Percentiles rank a stretch among this genome's conserved stretches.
Conservation (phyloP, 1,140 invertebrate genomes). For the Drosophila sturtevanti region DNA sequence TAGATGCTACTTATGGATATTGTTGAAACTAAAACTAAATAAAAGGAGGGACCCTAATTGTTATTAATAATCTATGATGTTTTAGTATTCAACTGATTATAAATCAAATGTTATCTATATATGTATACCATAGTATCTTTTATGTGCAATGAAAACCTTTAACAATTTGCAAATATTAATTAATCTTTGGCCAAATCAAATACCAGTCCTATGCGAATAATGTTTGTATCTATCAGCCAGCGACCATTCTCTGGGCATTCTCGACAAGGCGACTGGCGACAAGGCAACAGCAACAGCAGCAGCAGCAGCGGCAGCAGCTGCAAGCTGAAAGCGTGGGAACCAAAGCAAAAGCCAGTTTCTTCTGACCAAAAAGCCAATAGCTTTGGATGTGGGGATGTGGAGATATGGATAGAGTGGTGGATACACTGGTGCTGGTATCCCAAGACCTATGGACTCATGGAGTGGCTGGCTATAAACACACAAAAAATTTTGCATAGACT, state of each 20-base stretch:
- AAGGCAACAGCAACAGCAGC: conserved; percentile 12
- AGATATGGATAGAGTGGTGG: neutral
- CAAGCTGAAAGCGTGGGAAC: conserved; percentile 46
- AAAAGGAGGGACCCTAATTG: no score
- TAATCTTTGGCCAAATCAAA: conserved; percentile 48
- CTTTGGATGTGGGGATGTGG: no score
- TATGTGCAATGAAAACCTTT: neutral
- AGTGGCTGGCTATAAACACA: conserved; percentile 26
- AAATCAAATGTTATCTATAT: no score
- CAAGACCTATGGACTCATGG: neutral
- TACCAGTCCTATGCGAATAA: conserved; percentile 51
- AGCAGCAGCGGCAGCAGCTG: conserved; percentile 41
- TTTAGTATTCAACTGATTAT: no score
- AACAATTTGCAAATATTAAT: conserved; percentile 36
- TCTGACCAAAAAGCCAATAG: neutral
- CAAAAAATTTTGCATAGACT: neutral
- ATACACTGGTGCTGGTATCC: neutral
- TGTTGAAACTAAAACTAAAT: no score
- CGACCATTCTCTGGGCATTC: conserved; percentile 45
- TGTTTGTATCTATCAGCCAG: conserved; percentile 18
- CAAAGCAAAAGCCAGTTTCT: conserved; percentile 14
- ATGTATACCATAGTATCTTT: no score
- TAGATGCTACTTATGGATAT: no score
- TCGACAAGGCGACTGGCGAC: conserved; percentile 33
- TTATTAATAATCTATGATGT: no score